Percentiles rank a stretch among this genome's conserved stretches.
Conservation (phyloP, 2,888 invertebrate genomes). For the Archaeoteleia sp. region DNA sequence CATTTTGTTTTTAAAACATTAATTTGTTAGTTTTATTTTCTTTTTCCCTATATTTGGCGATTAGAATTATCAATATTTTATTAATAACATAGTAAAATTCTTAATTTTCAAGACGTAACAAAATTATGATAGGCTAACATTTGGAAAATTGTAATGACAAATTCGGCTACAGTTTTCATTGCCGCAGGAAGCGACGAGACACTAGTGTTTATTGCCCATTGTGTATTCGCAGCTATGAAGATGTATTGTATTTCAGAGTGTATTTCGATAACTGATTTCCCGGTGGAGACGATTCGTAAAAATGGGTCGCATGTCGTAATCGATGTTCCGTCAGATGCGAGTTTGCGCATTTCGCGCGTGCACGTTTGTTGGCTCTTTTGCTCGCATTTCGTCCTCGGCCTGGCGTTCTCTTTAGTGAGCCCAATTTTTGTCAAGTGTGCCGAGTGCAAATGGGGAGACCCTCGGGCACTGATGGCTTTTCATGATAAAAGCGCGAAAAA, state of each 20-base stretch:
- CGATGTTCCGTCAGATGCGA: conserved; percentile 13
- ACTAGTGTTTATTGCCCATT: too few species aligned
- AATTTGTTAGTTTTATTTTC: too few species aligned
- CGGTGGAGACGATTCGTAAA: conserved; percentile 11
- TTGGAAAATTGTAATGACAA: too few species aligned
- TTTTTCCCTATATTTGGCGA: too few species aligned
- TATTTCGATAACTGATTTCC: conserved; percentile 16
- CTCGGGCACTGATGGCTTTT: conserved; percentile 13
- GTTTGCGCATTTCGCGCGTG: conserved; percentile 12
- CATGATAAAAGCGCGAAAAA: conserved; percentile 14
- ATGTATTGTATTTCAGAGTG: conserved; percentile 4
- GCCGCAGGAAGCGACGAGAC: too few species aligned
- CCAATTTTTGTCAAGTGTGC: conserved; percentile 16
- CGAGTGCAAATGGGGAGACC: conserved; percentile 6
- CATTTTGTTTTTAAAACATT: too few species aligned
- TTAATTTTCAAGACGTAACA: too few species aligned
- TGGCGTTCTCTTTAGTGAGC: conserved; percentile 8
- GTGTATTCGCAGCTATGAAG: not conserved
- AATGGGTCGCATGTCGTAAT: conserved; percentile 19
- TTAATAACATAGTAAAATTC: too few species aligned
- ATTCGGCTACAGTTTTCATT: too few species aligned
- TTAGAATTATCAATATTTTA: too few species aligned
- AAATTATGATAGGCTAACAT: too few species aligned
- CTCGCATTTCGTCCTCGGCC: conserved; percentile 7
- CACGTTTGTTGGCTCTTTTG: conserved; percentile 12